Evolutionary conservation across 1,140 invertebrate species (phyloP), one percentile per base, ranked within the genome.

Genomic region (Drusus annulatus): DNA sequence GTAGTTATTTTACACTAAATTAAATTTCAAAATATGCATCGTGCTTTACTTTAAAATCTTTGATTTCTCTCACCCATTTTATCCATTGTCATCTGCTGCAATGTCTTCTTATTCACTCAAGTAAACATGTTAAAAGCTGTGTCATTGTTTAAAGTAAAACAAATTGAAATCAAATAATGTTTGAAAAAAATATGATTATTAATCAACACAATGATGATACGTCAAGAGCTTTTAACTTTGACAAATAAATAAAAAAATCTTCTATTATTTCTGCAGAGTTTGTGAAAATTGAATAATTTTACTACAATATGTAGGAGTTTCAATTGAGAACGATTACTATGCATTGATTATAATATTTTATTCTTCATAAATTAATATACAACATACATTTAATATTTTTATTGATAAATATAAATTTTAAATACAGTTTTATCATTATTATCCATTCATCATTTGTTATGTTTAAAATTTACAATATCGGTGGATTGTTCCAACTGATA

Each of bases 11-110:
- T 75, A 80, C 77, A 83, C 82, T 83, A 83, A 81, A 74, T 83
- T 52, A 83, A 80, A 80, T 25, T 76, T 83, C 50, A 76, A 75
- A 78, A 73, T 79, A 83, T 80, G 82, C 79, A 83, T 81, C 82
- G 82, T 83, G 82, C 82, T 78, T 83, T 81, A 83, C 78, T 79
- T 79, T 80, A 80, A 56, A 76, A 83, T 80, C 58, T 74, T 80
- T 75, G 76, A 83, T 28, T 63, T 77, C 19, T 81, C 82, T 83
- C 82, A 83, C 82, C 82, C 52, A 60, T 79, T 23, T 45, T 54
- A 63, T 83, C 80, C 80, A 65, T 17, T 74, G 63, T 79, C 78
- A 65, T 79, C 78, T 71, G 69, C 78, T 28, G 69, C 69, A 52
- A 75, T 58, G 21, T 52, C 69, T 52, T 51, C 52, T 75, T 23